Evolutionary conservation across 2,113 vertebrate species (phyloP).

Genomic region (Drymodes brunneopygia): DNA sequence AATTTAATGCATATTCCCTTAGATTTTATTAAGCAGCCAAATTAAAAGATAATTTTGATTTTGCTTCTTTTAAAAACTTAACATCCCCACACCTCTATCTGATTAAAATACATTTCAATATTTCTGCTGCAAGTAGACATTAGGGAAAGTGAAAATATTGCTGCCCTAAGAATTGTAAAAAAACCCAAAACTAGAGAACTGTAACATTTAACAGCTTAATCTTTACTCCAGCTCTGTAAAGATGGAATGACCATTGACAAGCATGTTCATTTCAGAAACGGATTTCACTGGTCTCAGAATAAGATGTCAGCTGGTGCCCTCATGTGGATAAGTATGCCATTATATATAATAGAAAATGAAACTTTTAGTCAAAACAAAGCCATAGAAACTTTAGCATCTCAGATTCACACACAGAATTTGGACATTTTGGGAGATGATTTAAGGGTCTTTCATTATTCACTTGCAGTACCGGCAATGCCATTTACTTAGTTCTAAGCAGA

Average conservation of each 20-base stretch:
- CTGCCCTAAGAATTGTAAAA: not conserved
- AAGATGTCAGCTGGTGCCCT: constrained; percentile 67
- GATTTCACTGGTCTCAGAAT: constrained; percentile 7
- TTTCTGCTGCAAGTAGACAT: not conserved
- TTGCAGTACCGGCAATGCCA: not conserved
- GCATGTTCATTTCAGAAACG: not conserved
- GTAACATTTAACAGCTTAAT: not conserved
- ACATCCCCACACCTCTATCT: not conserved
- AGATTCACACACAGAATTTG: not conserved
- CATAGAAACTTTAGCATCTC: not conserved
- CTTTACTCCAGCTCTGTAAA: not conserved
- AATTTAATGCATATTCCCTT: not conserved
- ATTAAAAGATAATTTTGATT: not conserved
- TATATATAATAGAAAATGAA: not conserved
- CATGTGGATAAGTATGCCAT: constrained; percentile 64
- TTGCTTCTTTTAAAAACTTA: not conserved
- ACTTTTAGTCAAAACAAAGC: not conserved
- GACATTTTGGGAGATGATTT: not conserved
- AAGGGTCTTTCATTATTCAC: not conserved
- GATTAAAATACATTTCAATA: not conserved
- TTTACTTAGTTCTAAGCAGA: not conserved
- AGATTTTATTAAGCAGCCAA: not conserved
- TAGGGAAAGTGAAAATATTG: not conserved
- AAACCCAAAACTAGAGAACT: not conserved
- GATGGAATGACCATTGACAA: not conserved